Percentiles rank a stretch among this genome's conserved stretches.
Conservation (phyloP, 2,113 vertebrate genomes). For the Ictalurus punctatus region DNA sequence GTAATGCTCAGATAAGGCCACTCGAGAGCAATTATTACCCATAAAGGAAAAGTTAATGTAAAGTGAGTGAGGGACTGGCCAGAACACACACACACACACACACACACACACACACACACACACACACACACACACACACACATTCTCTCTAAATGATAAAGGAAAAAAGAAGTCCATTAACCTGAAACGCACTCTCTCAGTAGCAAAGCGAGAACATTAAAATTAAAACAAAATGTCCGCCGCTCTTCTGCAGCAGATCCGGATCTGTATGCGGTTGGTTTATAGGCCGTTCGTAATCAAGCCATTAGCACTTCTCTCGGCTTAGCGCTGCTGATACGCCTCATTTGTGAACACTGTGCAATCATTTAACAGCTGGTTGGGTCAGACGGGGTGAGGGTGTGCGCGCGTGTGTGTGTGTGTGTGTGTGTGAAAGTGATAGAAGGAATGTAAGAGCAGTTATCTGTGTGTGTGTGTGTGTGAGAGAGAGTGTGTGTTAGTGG, state of each 20-base stretch:
- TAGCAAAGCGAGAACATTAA: not conserved
- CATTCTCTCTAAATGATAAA: not conserved
- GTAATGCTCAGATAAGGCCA: slow-evolving; percentile 66
- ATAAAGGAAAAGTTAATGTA: slow-evolving; percentile 68
- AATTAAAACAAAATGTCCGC: not conserved
- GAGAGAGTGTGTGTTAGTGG: slow-evolving; percentile 1
- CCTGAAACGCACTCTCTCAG: slow-evolving; percentile 4
- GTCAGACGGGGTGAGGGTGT: slow-evolving; percentile 36
- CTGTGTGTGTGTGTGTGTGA: slow-evolving; percentile 26
- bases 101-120: slow-evolving; percentile 25
- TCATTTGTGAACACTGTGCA: slow-evolving; percentile 17
- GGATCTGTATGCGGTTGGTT: not conserved
- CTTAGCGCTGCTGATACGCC: not conserved
- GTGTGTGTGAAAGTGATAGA: not conserved
- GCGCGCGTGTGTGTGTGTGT: slow-evolving; percentile 29
- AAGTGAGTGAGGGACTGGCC: slow-evolving; percentile 42
- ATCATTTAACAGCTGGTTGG: slow-evolving; percentile 55
- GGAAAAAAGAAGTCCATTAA: slow-evolving; percentile 20
- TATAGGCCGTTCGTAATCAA: not conserved
- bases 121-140: not conserved
- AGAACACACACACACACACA: slow-evolving; percentile 26
- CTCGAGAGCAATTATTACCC: slow-evolving; percentile 70
- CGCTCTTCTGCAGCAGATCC: not conserved
- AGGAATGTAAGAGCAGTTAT: too few species aligned
- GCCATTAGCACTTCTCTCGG: slow-evolving; percentile 11